These are phyloP conservation scores for Torymus auratus DNA, from an alignment of 2,888 invertebrate genomes.

Conservation along the genomic window DNA sequence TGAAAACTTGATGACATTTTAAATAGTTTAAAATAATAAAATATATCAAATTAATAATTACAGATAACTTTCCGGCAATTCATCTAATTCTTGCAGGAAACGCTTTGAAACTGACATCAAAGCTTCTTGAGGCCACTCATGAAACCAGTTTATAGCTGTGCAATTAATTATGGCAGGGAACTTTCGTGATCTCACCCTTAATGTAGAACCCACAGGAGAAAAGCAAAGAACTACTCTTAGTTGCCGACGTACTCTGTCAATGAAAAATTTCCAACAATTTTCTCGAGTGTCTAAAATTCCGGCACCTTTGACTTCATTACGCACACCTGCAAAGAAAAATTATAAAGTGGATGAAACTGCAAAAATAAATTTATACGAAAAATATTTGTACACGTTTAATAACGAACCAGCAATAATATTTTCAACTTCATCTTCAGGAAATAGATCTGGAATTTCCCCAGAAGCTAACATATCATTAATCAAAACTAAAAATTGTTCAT, in stretches of 20 bases:
- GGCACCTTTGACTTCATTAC: constrained; percentile 84
- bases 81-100: constrained; percentile 89
- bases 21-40: too few species aligned
- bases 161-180: constrained; percentile 97
- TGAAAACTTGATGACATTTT: constrained; percentile 17
- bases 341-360: background rate
- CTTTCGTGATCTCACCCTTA: constrained; percentile 93
- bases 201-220: constrained; percentile 96
- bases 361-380: background rate
- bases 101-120: constrained; percentile 94
- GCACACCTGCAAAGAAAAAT: constrained; percentile 68
- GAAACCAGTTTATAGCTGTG: constrained; percentile 98
- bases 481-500: constrained; percentile 95
- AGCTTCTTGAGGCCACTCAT: constrained; percentile 99
- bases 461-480: constrained; percentile 97
- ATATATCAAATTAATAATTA: constrained; percentile 51
- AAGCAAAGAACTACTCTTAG: constrained; percentile 96
- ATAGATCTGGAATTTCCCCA: constrained; percentile 96
- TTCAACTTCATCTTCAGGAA: constrained; percentile 97
- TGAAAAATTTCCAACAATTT: constrained; percentile 98
- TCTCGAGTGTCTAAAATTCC: constrained; percentile 95
- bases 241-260: constrained; percentile 94
- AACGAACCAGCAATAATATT: constrained; percentile 92
- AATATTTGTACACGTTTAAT: background rate
- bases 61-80: constrained; percentile 83